Evolutionary conservation across 2,888 invertebrate species (phyloP), one percentile per base, ranked within the genome.

Genomic region (Folsomia manolachei): DNA sequence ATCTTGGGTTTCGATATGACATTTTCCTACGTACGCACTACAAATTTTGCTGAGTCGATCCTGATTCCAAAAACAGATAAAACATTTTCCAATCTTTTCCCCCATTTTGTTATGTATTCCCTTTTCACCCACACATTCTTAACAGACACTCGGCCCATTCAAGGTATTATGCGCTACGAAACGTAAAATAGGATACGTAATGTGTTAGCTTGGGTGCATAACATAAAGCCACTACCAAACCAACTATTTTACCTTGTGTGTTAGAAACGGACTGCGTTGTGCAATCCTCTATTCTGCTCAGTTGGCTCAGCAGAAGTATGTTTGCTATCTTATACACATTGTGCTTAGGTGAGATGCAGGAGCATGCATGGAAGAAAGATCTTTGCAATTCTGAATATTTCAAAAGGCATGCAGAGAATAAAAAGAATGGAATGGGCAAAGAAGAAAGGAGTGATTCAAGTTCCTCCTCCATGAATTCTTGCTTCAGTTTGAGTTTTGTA

Each of bases 351-450:
- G 14, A 9, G 39, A 14, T 4, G 39, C 4, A 39, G 39, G 39
- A 39, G n/a, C n/a, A n/a, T n/a, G n/a, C n/a, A n/a, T n/a, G n/a
- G n/a, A n/a, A n/a, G n/a, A n/a, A n/a, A n/a, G 39, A 39, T 4
- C 39, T 56, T 18, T 56, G 56, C n/a, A 56, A 56, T 56, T 56
- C 56, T 56, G 56, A 63, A 25, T 63, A 63, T 63, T 63, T 63
- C 25, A 25, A 63, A 63, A 63, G 63, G 24, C 26, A 14, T 25
- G 63, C 27, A 4, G 63, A 63, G 27, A 25, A n/a, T 25, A n/a
- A n/a, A 25, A 63, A 63, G 27, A 63, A 26, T 25, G 27, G 27
- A 27, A n/a, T 1, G 2, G 25, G 63, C 18, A 63, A 63, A 63
- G 60, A 60, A 60, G 60, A 19, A 21, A 21, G 23, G 60, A 60